Evolutionary conservation across 2,113 vertebrate species (phyloP).

Genomic region (Cyprinodon variegatus): DNA sequence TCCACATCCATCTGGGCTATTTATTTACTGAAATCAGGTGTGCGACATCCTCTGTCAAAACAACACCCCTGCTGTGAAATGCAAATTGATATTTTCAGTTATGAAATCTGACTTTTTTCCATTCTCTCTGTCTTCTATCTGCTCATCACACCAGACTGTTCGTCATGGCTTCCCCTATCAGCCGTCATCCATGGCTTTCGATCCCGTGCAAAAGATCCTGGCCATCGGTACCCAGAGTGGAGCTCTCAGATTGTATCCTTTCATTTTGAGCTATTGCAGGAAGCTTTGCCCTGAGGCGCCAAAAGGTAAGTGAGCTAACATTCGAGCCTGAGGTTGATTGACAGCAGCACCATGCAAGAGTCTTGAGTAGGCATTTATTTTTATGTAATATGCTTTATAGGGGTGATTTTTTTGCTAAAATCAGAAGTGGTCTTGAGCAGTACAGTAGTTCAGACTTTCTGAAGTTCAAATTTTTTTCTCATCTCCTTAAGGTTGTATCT

Average conservation of each 20-base stretch:
- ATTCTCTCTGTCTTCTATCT: constrained; percentile 24
- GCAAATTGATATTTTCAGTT: constrained; percentile 37
- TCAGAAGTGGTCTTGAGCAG: neutral
- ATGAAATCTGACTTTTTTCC: constrained; percentile 27
- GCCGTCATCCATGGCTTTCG: constrained; percentile 96
- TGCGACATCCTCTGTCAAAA: constrained; percentile 51
- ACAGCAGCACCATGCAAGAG: neutral
- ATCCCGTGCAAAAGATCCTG: constrained; percentile 99
- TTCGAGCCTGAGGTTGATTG: constrained; percentile 12
- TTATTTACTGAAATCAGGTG: constrained; percentile 57
- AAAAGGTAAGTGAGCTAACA: constrained; percentile 65
- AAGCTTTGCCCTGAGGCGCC: constrained; percentile 27
- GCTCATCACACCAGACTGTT: constrained; percentile 86
- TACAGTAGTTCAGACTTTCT: neutral
- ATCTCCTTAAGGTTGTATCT: neutral
- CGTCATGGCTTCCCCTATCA: constrained; percentile 99
- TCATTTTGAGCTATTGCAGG: constrained; percentile 51
- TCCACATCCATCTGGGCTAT: constrained; percentile 43
- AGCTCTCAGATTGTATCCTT: constrained; percentile 99
- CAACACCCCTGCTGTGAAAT: constrained; percentile 55
- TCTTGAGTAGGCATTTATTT: neutral
- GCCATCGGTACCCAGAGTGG: constrained; percentile 95
- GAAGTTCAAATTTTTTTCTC: neutral
- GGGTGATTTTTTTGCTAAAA: neutral
- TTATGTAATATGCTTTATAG: neutral